Evolutionary conservation across 2,888 invertebrate species (phyloP).

Genomic region (Aspidiotus rigidus): DNA sequence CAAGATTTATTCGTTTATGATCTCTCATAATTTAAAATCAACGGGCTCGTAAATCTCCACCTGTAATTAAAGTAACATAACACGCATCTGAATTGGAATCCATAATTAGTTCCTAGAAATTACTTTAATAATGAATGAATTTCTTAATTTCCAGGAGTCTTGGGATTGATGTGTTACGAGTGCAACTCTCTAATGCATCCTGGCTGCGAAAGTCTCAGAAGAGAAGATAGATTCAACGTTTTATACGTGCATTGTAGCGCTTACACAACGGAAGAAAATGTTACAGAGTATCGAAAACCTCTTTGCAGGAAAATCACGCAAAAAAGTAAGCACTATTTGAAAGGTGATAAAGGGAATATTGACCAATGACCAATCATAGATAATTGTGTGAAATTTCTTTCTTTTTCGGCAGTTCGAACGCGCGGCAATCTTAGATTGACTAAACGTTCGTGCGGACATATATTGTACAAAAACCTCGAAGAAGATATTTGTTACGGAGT

Average conservation of each 20-base stretch:
- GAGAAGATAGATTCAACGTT: too few relatives aligned
- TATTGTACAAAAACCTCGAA: constrained; percentile 40
- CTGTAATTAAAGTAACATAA: too few relatives aligned
- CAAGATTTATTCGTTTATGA: too few relatives aligned
- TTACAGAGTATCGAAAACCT: constrained; percentile 43
- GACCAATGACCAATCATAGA: constrained; percentile 17
- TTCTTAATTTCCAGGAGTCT: constrained; percentile 1
- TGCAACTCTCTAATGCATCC: constrained; percentile 63
- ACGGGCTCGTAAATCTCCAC: too few relatives aligned
- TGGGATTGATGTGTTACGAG: constrained; percentile 54
- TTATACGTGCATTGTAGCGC: too few relatives aligned
- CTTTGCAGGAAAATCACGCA: constrained; percentile 63
- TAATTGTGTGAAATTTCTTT: not conserved
- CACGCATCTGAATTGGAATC: too few relatives aligned
- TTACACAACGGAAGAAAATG: constrained; percentile 31
- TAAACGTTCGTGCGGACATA: constrained; percentile 53
- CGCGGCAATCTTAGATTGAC: constrained; percentile 43
- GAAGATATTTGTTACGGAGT: constrained; percentile 50
- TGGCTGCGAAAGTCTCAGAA: constrained; percentile 31
- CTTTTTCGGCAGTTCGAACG: constrained; percentile 41
- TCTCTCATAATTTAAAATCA: too few relatives aligned
- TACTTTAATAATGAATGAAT: too few relatives aligned
- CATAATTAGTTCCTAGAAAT: too few relatives aligned
- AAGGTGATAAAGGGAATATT: too few relatives aligned
- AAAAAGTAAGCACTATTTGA: constrained; percentile 48